Base-by-base conservation (phyloP, 2,113 vertebrate species). In the Takifugu flavidus region DNA sequence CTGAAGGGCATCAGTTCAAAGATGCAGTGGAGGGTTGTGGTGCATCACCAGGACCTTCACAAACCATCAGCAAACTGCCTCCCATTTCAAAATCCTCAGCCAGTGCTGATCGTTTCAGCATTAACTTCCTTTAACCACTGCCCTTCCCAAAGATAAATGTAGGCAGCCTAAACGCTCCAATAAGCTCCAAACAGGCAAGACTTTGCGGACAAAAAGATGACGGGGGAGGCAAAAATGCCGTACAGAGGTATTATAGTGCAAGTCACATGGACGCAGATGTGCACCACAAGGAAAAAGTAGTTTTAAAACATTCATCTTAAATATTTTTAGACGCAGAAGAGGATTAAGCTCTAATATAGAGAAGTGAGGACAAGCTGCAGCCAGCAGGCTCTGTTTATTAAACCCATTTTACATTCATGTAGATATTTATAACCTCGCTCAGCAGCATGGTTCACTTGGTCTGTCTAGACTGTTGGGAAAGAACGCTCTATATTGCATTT, bases 11-110 rank as follows among this genome's bases (percentile, higher is more conserved):
- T 62, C 50, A 65, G 68, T 62, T 74, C 56, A 70, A 75, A 73
- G 65, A 60, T 71, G 53, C 65, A 51, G 54, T 6, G 25, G 70
- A 54, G 79, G 61, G 65, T 78, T 68, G 64, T 52, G 56, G 77
- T 66, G 74, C 76, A 69, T 86, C 74, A 82, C 74, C 53, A 76
- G 65, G 65, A 68, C 26, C 51, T 54, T 59, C 53, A 75, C 56
- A 72, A 75, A 74, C 13, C 5, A 49, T 72, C 50, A 49, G 45
- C 54, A 29, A 65, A 60, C 43, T 59, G 60, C 50, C 53, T 79
- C 76, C 69, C 51, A 76, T 74, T 70, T 53, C 64, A 70, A 39
- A 78, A 72, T 74, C 69, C 66, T 70, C 46, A 60, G 53, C 59
- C 56, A 47, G 52, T 39, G 55, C 62, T 46, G 56, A 69, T 63